Evolutionary conservation across 2,797 vertebrate genomes (phyloP), one percentile per base, ranked within the genome.

Genomic region (Xiphorhynchus erythropygius): DNA sequence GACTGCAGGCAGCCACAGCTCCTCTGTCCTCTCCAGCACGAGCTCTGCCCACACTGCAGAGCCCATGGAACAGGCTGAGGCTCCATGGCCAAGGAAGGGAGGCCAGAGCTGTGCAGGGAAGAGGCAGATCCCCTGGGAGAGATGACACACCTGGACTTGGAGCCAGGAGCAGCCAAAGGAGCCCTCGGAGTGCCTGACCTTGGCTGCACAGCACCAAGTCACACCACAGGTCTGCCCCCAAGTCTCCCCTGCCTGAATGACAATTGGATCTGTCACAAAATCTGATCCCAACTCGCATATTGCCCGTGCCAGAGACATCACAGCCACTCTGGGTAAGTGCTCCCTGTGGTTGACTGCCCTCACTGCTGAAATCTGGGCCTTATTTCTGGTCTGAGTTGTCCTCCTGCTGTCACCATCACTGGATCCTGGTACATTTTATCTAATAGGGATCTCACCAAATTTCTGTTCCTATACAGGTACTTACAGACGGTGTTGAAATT

Each of bases 121-220:
- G 18, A 11, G 75, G 25, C 0, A 4, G 21, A 75, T 7, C 5
- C 0, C 0, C 35, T 5, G 2, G 17, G 17, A 56, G 17, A 27
- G 30, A 2, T 3, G 13, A 37, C 71, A 47, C 7, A 13, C 7
- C 47, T 9, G 65, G 35, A 42, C 35, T 57, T 11, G 37, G 49
- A n/a, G 57, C 9, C 64, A 50, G 56, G 7, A 62, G 42, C 3
- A 24, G 52, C 24, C 88, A 76, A 25, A 27, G 75, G 42, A 80
- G 30, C 42, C 30, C 37, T 37, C 3, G 2, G 39, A 52, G 7
- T 32, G 65, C 16, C 62, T 47, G 10, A 52, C 24, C 80, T 73
- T 21, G 62, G 69, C 57, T 42, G 59, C 49, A 25, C 4, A 33
- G 69, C 49, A 13, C 9, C 11, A 70, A 75, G 63, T 12, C 22